A percentile compares a stretch with the other conserved stretches of the same genome.
These are phyloP conservation scores for Lacanobia wlatinum DNA, from an alignment of 2,888 invertebrate species.

Conservation along the genomic window DNA sequence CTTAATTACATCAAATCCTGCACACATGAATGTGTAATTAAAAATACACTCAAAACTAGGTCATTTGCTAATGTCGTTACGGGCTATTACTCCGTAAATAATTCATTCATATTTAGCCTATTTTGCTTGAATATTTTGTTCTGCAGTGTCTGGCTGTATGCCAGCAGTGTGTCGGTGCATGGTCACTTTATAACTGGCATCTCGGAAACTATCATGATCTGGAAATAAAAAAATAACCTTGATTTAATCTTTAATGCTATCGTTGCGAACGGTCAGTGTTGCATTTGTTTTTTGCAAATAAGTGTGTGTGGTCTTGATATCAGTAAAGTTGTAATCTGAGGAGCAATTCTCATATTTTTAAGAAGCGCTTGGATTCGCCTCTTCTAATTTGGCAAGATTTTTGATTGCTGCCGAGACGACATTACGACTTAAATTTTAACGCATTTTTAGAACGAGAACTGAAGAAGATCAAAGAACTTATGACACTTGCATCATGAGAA, in stretches of 20 bases:
- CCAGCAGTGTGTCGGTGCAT: slow-evolving; percentile 72
- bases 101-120: slow-evolving; percentile 69
- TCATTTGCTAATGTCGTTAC: slow-evolving; percentile 62
- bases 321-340: too few relatives aligned
- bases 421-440: too few relatives aligned
- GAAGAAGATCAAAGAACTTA: too few relatives aligned
- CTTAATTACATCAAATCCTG: slow-evolving; percentile 11
- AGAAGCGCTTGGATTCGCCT: too few relatives aligned
- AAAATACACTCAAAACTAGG: slow-evolving; percentile 55
- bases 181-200: slow-evolving; percentile 61
- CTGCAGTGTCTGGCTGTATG: slow-evolving; percentile 72
- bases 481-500: too few relatives aligned
- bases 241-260: slow-evolving; percentile 53
- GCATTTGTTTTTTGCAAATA: slow-evolving; percentile 3
- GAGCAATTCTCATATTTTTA: too few relatives aligned
- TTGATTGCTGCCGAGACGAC: too few relatives aligned
- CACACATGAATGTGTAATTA: slow-evolving; percentile 42
- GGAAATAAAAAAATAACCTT: slow-evolving; percentile 68
- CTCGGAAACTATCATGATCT: slow-evolving; percentile 61
- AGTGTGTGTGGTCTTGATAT: background rate
- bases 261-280: slow-evolving; percentile 45
- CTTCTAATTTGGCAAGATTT: too few relatives aligned
- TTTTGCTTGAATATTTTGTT: slow-evolving; percentile 70
- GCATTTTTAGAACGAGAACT: too few relatives aligned
- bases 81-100: slow-evolving; percentile 63